Evolutionary conservation across 2,888 invertebrate species (phyloP).

Genomic region (Sepiola atlantica): DNA sequence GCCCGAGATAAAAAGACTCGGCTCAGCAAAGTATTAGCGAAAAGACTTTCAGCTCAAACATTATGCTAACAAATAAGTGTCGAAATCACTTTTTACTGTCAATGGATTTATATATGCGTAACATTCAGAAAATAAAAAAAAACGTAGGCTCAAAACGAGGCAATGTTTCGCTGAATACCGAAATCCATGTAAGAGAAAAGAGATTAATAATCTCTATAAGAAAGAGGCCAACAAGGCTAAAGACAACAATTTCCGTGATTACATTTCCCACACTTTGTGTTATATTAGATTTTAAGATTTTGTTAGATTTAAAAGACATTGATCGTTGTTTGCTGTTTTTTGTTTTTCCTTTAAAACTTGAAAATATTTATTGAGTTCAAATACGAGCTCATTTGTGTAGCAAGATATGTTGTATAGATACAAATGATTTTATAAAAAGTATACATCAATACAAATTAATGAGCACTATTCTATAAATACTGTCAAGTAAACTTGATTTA

Average conservation of each 20-base stretch:
- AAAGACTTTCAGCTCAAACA: neutral
- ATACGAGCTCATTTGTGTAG: too few species aligned
- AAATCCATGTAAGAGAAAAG: neutral
- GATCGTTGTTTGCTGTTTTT: too few species aligned
- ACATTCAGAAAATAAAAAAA: neutral
- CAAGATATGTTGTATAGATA: too few species aligned
- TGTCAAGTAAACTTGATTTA: too few species aligned
- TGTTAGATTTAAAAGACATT: too few species aligned
- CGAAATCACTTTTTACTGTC: neutral
- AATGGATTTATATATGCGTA: neutral
- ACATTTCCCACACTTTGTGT: too few species aligned
- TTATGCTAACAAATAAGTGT: neutral
- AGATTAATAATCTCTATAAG: neutral
- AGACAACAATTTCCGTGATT: neutral
- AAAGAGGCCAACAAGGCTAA: neutral
- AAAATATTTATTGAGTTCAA: too few species aligned
- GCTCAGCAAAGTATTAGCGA: neutral
- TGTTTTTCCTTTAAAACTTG: too few species aligned
- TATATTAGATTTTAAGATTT: too few species aligned
- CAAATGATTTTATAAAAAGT: too few species aligned
- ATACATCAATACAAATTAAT: too few species aligned
- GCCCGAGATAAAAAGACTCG: neutral
- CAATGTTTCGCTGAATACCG: neutral
- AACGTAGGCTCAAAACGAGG: neutral
- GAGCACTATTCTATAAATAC: too few species aligned